Conservation (phyloP, 2,888 invertebrate species). For the Priocnemis perturbator region DNA sequence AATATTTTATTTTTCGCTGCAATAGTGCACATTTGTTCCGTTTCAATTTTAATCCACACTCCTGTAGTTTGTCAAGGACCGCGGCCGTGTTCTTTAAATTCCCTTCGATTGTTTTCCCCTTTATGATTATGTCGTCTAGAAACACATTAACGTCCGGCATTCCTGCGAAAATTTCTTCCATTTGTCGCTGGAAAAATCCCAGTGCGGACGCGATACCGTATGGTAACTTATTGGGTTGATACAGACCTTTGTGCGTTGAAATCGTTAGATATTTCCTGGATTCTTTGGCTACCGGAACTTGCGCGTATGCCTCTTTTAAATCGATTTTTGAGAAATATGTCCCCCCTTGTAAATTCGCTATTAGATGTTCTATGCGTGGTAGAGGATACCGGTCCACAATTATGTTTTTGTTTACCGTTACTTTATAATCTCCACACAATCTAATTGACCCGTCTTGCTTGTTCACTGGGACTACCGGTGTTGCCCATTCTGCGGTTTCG, state of each 20-base stretch:
- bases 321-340: too few species aligned
- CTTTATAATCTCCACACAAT: constrained; percentile 10
- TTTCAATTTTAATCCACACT: neutral
- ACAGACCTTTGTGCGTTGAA: too few species aligned
- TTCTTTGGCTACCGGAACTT: too few species aligned
- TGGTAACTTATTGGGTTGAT: too few species aligned
- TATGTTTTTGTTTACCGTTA: constrained; percentile 7
- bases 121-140: neutral
- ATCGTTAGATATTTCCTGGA: too few species aligned
- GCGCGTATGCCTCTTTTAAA: too few species aligned
- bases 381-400: neutral
- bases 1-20: too few species aligned
- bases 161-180: neutral
- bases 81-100: neutral
- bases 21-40: neutral
- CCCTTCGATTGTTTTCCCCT: neutral
- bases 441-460: neutral
- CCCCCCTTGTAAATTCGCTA: too few species aligned
- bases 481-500: constrained; percentile 12
- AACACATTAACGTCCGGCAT: neutral
- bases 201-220: too few species aligned
- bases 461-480: neutral
- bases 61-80: neutral
- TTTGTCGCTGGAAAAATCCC: neutral
- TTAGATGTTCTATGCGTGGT: constrained; percentile 5